Evolutionary conservation across 2,888 invertebrate species (phyloP).

Genomic region (Habroteleia sp.): DNA sequence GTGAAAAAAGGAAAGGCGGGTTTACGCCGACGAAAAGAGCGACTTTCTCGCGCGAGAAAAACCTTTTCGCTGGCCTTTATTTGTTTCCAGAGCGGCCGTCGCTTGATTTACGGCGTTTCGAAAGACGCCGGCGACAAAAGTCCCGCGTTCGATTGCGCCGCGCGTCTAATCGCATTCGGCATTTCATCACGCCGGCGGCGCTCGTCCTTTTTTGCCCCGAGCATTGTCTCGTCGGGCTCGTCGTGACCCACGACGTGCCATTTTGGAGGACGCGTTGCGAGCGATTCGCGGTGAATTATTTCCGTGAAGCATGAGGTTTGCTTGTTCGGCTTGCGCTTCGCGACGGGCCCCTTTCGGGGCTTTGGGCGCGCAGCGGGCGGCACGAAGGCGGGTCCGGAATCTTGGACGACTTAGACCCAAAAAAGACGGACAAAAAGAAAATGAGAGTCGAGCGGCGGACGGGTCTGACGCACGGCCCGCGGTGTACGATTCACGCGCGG

Average conservation of each 20-base stretch:
- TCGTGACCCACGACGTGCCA: conserved; percentile 55
- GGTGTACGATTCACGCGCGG: conserved; percentile 57
- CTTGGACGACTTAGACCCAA: conserved; percentile 52
- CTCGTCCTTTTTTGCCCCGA: conserved; percentile 10
- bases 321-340: conserved; percentile 51
- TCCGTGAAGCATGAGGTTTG: conserved; percentile 49
- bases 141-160: conserved; percentile 44
- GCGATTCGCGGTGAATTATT: conserved; percentile 62
- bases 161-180: conserved; percentile 51
- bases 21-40: no score
- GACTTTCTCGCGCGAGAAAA: no score
- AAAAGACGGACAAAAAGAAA: conserved; percentile 27
- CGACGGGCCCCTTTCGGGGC: conserved; percentile 54
- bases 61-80: no score
- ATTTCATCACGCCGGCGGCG: conserved; percentile 51
- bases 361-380: conserved; percentile 60
- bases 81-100: no score
- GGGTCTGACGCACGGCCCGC: conserved; percentile 36
- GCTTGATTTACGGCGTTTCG: no score
- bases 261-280: conserved; percentile 52
- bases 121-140: conserved; percentile 44
- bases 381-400: conserved; percentile 56
- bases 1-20: no score
- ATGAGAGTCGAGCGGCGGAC: conserved; percentile 5
- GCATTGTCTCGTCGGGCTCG: conserved; percentile 39